These are phyloP conservation scores for Sclerurus mexicanus DNA, from an alignment of 2,113 vertebrate species.

Conservation along the genomic window DNA sequence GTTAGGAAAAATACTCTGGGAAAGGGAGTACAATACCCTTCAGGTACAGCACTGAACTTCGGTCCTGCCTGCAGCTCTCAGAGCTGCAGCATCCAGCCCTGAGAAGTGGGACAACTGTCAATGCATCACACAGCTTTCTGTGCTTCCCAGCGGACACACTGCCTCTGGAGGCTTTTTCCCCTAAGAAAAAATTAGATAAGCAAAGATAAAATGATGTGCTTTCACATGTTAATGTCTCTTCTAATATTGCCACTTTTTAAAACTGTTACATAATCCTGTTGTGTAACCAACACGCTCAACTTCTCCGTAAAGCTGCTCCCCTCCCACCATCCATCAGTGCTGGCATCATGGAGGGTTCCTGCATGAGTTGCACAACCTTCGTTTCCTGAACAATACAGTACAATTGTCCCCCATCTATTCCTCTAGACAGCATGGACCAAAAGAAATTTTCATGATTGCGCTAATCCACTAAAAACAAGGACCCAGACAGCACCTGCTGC, in stretches of 20 bases:
- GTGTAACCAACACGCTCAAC: neutral
- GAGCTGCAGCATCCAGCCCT: neutral
- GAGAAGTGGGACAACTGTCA: conserved; percentile 17
- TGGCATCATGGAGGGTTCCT: neutral
- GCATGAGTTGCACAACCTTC: neutral
- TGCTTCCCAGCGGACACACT: neutral
- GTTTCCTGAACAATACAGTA: neutral
- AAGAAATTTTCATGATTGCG: neutral
- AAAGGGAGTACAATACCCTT: neutral
- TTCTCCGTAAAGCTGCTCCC: neutral
- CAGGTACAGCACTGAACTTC: neutral
- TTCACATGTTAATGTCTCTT: conserved; percentile 34
- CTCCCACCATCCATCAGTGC: neutral
- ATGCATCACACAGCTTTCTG: neutral
- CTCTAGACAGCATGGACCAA: neutral
- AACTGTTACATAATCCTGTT: conserved; percentile 47
- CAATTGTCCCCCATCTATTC: neutral
- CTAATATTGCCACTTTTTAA: conserved; percentile 6
- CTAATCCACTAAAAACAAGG: neutral
- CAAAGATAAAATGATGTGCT: neutral
- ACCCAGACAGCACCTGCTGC: neutral
- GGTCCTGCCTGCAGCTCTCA: neutral
- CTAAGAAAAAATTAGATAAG: neutral
- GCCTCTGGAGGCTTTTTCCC: neutral
- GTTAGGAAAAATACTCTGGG: neutral